phyloP scores from a whole-genome alignment of 2,797 vertebrate genomes.

The Poeciliopsis turneri region DNA sequence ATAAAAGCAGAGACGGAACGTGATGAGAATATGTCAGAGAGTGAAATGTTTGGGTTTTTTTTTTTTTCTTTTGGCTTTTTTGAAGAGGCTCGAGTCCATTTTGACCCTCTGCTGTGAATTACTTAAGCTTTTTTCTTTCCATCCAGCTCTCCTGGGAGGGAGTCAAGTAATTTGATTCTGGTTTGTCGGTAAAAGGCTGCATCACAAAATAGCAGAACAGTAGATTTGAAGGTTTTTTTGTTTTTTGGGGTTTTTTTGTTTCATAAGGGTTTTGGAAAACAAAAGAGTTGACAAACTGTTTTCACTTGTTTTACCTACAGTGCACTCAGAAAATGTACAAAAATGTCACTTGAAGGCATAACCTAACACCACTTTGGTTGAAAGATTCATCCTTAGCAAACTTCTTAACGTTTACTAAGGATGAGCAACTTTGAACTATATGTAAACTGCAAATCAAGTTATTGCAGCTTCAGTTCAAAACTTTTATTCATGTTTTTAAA shows the following conservation, averaged over 20 bases:
- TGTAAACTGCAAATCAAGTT: not conserved
- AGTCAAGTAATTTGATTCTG: not conserved
- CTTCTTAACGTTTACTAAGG: not conserved
- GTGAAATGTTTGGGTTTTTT: not conserved
- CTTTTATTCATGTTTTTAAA: not conserved
- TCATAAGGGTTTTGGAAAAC: not conserved
- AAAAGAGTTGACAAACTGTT: not conserved
- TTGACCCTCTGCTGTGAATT: not conserved
- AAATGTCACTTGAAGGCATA: not conserved
- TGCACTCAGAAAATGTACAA: not conserved
- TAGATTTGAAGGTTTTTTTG: not conserved
- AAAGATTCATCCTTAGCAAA: not conserved
- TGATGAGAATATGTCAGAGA: slow-evolving; percentile 11
- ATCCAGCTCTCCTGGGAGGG: not conserved
- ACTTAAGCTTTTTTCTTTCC: not conserved
- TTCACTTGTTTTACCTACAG: not conserved
- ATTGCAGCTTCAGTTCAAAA: not conserved
- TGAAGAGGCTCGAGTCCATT: not conserved
- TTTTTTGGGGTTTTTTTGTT: not conserved
- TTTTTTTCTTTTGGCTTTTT: not conserved
- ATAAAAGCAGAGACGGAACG: not conserved
- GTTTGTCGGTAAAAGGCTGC: not conserved
- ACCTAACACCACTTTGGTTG: not conserved
- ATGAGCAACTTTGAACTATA: not conserved
- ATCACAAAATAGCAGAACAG: not conserved